A percentile compares a stretch with the other conserved stretches of the same genome.
Evolutionary conservation across 2,113 vertebrate genomes (phyloP).

Genomic region (Microtus pennsylvanicus): DNA sequence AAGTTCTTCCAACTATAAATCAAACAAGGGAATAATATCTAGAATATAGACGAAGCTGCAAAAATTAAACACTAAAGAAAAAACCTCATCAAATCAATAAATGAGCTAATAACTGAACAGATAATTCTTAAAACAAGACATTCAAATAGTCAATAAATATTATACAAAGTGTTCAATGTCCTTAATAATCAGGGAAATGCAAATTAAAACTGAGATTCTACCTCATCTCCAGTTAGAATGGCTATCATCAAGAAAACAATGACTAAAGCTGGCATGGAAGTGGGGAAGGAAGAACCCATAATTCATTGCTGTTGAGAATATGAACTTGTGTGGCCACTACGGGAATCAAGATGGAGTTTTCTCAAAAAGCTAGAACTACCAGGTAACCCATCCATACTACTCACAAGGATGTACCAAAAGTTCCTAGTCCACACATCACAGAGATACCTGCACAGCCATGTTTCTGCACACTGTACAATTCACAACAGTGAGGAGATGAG

Average conservation of each 20-base stretch:
- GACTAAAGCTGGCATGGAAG: not conserved
- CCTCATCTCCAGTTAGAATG: not conserved
- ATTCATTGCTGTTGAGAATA: not conserved
- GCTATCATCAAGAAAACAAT: not conserved
- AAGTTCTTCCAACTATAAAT: not conserved
- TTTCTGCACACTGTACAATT: not conserved
- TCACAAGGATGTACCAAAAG: not conserved
- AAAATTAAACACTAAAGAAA: not conserved
- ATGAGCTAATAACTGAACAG: not conserved
- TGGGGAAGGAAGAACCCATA: not conserved
- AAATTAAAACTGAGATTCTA: not conserved
- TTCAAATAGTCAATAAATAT: not conserved
- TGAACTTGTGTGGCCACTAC: not conserved
- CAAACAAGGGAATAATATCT: not conserved
- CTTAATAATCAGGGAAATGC: not conserved
- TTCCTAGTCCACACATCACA: not conserved
- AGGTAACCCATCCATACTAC: not conserved
- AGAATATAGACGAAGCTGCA: not conserved
- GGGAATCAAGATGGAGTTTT: not conserved
- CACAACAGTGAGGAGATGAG: not conserved
- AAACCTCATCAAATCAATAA: not conserved
- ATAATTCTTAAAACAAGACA: not conserved
- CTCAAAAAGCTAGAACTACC: not conserved
- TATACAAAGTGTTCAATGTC: not conserved
- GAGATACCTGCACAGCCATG: not conserved